These are phyloP conservation scores for Pyrgilauda ruficollis DNA, from an alignment of 2,113 vertebrate species.

Conservation along the genomic window DNA sequence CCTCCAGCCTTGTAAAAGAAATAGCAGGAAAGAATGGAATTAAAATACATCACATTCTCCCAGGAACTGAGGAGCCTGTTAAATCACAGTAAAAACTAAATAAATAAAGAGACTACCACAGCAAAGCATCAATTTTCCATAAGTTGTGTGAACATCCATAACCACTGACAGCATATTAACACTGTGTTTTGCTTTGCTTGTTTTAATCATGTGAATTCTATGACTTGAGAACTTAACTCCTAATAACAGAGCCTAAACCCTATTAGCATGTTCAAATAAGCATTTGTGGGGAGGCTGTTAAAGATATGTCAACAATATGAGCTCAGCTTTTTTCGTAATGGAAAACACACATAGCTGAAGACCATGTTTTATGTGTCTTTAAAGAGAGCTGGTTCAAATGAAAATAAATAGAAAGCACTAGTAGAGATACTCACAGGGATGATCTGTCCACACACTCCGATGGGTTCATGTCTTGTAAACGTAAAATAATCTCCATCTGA, in stretches of 20 bases:
- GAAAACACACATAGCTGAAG: conserved; percentile 73
- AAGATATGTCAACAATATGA: conserved; percentile 80
- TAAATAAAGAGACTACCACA: conserved; percentile 72
- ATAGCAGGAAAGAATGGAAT: conserved; percentile 64
- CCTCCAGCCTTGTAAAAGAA: conserved; percentile 68
- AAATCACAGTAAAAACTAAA: conserved; percentile 73
- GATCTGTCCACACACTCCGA: conserved; percentile 99
- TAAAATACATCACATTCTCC: conserved; percentile 62
- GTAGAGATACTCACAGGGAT: conserved; percentile 90
- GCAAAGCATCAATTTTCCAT: conserved; percentile 70
- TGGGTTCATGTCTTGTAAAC: conserved; percentile 95
- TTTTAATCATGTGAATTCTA: conserved; percentile 76
- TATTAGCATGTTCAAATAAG: conserved; percentile 81
- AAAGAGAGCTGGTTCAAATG: conserved; percentile 69
- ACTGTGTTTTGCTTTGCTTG: conserved; percentile 71
- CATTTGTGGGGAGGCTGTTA: conserved; percentile 80
- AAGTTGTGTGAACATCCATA: conserved; percentile 67
- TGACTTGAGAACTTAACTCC: conserved; percentile 72
- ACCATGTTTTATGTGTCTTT: conserved; percentile 71
- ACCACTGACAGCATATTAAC: conserved; percentile 69
- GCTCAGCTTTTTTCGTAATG: conserved; percentile 69
- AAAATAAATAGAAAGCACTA: conserved; percentile 73
- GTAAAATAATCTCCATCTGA: conserved; percentile 98
- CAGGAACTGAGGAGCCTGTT: conserved; percentile 62
- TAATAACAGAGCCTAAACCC: conserved; percentile 72